phyloP scores from a whole-genome alignment of 2,888 invertebrate species.

The Sphinx pinastri region DNA sequence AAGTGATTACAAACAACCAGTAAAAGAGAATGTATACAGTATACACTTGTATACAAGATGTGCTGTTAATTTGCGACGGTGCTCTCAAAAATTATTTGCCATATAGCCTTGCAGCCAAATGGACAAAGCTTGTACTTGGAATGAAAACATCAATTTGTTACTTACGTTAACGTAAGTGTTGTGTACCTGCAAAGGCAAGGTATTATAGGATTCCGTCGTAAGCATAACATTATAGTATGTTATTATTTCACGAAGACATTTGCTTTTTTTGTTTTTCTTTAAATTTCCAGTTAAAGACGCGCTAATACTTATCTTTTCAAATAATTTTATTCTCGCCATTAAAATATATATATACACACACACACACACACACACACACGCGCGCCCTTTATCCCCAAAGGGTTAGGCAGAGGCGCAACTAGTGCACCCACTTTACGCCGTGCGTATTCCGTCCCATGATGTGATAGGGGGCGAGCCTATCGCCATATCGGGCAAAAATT shows the following conservation, averaged over 20 bases:
- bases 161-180: constrained; percentile 6
- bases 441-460: too few species aligned
- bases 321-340: too few species aligned
- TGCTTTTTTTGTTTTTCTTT: neutral
- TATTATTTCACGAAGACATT: too few species aligned
- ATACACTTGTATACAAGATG: neutral
- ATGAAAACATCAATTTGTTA: constrained; percentile 19
- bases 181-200: constrained; percentile 6
- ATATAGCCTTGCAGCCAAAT: constrained; percentile 14
- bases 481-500: too few species aligned
- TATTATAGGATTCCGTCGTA: neutral
- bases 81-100: constrained; percentile 4
- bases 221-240: neutral
- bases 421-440: too few species aligned
- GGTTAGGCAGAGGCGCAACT: too few species aligned
- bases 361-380: too few species aligned
- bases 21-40: neutral
- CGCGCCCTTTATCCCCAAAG: too few species aligned
- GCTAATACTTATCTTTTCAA: too few species aligned
- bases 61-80: neutral
- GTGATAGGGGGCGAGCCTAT: too few species aligned
- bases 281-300: too few species aligned
- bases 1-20: constrained; percentile 3
- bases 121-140: constrained; percentile 25
- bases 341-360: too few species aligned